Percentiles rank a stretch among this genome's conserved stretches.
phyloP scores from a whole-genome alignment of 2,113 vertebrate species.

The Phalacrocorax aristotelis region DNA sequence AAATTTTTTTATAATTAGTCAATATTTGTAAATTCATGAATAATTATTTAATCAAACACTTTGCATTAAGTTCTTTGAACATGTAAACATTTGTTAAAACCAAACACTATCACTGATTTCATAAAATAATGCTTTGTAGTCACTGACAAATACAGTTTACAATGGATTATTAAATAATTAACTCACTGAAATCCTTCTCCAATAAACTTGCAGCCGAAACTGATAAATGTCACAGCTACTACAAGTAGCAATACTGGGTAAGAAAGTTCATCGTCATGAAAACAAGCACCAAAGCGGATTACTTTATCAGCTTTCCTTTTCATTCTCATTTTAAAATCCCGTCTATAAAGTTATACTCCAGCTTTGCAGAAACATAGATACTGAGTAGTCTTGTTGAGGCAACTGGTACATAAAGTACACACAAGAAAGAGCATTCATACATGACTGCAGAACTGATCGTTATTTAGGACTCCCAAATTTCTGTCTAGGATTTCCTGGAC shows the following conservation, averaged over 20 bases:
- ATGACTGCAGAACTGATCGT: neutral
- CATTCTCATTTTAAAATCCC: neutral
- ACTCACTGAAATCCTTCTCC: neutral
- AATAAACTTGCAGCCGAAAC: neutral
- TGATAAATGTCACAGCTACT: neutral
- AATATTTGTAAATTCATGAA: conserved; percentile 1
- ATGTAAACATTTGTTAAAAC: neutral
- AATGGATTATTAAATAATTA: neutral
- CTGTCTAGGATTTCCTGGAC: neutral
- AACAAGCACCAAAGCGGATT: neutral
- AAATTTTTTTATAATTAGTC: neutral
- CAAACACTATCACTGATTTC: neutral
- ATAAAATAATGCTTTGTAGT: neutral
- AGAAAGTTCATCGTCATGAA: neutral
- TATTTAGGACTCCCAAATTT: neutral
- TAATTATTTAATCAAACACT: conserved; percentile 14
- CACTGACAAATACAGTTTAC: neutral
- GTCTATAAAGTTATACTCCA: neutral
- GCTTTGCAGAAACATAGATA: neutral
- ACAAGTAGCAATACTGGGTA: neutral
- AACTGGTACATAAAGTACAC: neutral
- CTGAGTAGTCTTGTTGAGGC: neutral
- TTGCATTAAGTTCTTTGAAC: neutral
- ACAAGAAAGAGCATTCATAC: neutral
- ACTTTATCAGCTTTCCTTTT: neutral